Base-by-base conservation (phyloP, 64 coral and sea anemone genomes). In the Montipora sp. region DNA sequence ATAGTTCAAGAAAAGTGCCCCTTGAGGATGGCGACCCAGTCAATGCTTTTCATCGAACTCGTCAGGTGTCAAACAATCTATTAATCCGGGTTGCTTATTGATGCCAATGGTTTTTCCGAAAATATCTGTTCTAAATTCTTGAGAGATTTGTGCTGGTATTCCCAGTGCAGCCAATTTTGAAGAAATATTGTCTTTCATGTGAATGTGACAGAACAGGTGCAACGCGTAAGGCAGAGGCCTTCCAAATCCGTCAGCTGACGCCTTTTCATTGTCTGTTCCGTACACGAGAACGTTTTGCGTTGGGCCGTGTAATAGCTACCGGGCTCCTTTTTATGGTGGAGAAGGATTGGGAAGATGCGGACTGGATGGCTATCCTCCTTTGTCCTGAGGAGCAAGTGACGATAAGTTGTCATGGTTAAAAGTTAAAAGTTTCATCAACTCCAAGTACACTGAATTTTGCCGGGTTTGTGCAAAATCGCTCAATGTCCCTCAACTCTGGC, bases 181-280 rank as follows among this genome's bases (percentile, higher is more conserved):
- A 18, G 66, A 82, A 36, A 95, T 91, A 47, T 92, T 96, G 70
- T 89, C 94, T 47, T 83, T 88, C 63, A 96, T 91, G 68, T 95
- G 94, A 11, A 95, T 82, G 79, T 96, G 72, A 50, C 94, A 92
- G 76, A 91, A 36, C 1, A 92, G 77, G 50, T 96, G 94, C 48
- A 89, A 24, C 20, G 86, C 73, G 61, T 80, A 81, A 5, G 88
- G 81, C 10, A 94, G 21, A 75, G 71, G 87, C 24, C 89, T 36
- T 45, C 94, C 94, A 91, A 95, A 90, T 23, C 82, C 89, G 21
- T 95, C 83, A 9, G 68, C 27, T 8, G 80, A 59, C 43, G 77
- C 89, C 48, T 91, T 91, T 75, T 92, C 77, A 0, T 89, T 83
- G 22, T 91, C 83, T 3, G 83, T 95, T 47, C 83, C 83, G 81